Percentiles rank a stretch among this genome's conserved stretches.
Evolutionary conservation across 2,888 invertebrate genomes (phyloP).

Genomic region (Rhodophaea formosa): DNA sequence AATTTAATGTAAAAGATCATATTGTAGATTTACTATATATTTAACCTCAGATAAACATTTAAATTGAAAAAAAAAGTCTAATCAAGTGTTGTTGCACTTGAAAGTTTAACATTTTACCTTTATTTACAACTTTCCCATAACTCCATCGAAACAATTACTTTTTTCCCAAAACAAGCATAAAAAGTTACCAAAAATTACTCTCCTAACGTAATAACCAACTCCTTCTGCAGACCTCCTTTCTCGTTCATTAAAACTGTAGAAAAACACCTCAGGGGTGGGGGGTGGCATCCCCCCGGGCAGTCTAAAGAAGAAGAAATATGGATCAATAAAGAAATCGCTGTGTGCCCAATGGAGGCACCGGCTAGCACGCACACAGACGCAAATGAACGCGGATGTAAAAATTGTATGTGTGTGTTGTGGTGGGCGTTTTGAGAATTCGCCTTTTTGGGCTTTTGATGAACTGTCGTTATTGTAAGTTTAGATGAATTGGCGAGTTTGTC

Average conservation of each 20-base stretch:
- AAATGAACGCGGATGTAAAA: conserved; percentile 9
- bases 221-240: conserved; percentile 70
- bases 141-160: background rate
- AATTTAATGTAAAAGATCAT: too few relatives aligned
- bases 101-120: too few relatives aligned
- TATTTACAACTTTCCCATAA: background rate
- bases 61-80: too few relatives aligned
- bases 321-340: conserved; percentile 82
- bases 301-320: conserved; percentile 73
- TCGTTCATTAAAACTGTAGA: conserved; percentile 79
- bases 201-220: conserved; percentile 37
- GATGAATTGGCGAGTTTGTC: background rate
- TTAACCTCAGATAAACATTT: too few relatives aligned
- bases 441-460: conserved; percentile 34
- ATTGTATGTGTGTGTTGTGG: conserved; percentile 17
- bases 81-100: too few relatives aligned
- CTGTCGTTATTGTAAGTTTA: conserved; percentile 6
- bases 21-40: too few relatives aligned
- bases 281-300: conserved; percentile 39
- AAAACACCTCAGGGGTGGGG: conserved; percentile 65
- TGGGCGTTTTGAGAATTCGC: conserved; percentile 42
- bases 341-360: conserved; percentile 76
- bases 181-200: conserved; percentile 7
- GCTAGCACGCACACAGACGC: conserved; percentile 67
- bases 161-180: background rate